Evolutionary conservation across 2,888 invertebrate species (phyloP), one percentile per base, ranked within the genome.

Genomic region (Eupithecia tripunctaria): DNA sequence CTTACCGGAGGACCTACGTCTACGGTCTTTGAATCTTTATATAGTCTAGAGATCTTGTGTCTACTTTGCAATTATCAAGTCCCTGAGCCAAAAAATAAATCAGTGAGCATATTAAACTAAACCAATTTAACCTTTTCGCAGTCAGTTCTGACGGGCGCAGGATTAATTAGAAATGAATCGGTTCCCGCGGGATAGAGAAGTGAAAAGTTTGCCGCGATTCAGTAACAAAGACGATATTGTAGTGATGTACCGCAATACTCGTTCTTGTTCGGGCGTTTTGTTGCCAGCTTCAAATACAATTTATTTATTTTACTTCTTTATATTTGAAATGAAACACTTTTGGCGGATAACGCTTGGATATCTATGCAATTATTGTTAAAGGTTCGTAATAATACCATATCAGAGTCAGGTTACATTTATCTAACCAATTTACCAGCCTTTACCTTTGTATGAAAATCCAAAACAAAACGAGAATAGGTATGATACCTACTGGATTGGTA

Each of bases 221-320:
- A 79, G 81, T 82, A 83, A 76, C 76, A 72, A 75, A 81, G 82
- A 80, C 81, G 79, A 83, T 83, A 84, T 81, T 80, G 82, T 84
- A 85, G 83, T 85, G 84, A 85, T 85, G 84, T 85, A 83, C 87
- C 85, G 83, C 87, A 86, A 85, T 86, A 82, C 84, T 85, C 81
- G 80, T 78, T 81, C 80, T 65, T 80, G 81, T 76, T 81, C 81
- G 78, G 77, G 81, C 82, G 80, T 75, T 27, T 32, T 70, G 65
- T 75, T 75, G 70, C 75, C 75, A 72, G 64, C 36, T 64, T 21
- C 12, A 10, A 38, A n/a, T 10, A 32, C 36, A 12, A 60, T 21
- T 51, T 8, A 27, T 27, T 59, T 59, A 25, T 59, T 59, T 15
- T 27, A 29, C 7, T 29, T 18, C 7, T 27, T 27, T 59, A 25